Conservation (phyloP, 2,113 vertebrate genomes). For the Pollachius pollachius region DNA sequence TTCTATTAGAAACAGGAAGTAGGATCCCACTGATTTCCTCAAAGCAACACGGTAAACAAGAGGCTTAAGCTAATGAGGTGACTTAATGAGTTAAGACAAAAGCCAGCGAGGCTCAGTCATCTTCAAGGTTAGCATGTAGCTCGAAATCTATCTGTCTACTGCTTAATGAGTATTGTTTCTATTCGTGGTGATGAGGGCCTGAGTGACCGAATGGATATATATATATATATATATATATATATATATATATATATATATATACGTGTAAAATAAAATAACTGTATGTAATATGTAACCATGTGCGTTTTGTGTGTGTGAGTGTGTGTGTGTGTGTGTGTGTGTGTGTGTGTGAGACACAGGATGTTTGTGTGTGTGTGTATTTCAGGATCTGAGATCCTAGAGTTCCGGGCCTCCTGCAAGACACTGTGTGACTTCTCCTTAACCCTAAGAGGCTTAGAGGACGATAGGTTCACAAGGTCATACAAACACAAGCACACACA, state of each 20-base stretch:
- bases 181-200: no score
- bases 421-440: slow-evolving; percentile 4
- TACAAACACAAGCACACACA: neutral
- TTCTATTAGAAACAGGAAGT: neutral
- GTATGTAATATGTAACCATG: neutral
- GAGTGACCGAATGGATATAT: no score
- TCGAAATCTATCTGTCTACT: no score
- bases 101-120: neutral
- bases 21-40: neutral
- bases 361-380: slow-evolving; percentile 1
- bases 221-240: no score
- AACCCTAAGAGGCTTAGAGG: slow-evolving; percentile 15
- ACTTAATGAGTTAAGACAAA: slow-evolving; percentile 6
- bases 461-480: neutral
- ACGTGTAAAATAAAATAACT: neutral
- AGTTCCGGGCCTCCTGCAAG: neutral
- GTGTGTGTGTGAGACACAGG: neutral
- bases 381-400: neutral
- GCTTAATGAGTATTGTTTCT: no score
- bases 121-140: neutral
- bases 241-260: no score
- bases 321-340: slow-evolving; percentile 1
- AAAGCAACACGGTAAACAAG: neutral
- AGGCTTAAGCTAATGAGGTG: neutral
- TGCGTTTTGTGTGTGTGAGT: neutral